Evolutionary conservation across 2,888 invertebrate genomes (phyloP), one percentile per base, ranked within the genome.

Genomic region (Rhabditoides inermis): DNA sequence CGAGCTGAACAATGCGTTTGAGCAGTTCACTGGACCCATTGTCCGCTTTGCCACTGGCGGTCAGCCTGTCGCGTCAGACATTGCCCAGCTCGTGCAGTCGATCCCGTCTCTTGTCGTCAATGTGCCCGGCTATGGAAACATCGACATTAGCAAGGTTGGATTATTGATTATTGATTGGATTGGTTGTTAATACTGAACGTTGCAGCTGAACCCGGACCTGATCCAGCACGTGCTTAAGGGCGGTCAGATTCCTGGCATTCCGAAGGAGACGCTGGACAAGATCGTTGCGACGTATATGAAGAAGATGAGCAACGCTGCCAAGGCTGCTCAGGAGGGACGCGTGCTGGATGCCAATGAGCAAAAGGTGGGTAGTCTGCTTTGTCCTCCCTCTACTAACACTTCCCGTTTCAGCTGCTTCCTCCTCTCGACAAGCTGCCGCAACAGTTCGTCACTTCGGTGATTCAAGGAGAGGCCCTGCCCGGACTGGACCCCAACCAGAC

Each of bases 181-280:
- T 12, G 12, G 15, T 15, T 32, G 10, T 15, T 32, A 32, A 32
- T n/a, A 39, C n/a, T n/a, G n/a, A n/a, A n/a, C n/a, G n/a, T n/a
- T n/a, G n/a, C 45, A 69, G 65, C 56, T 75, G 35, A 63, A 68
- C 37, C 74, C 73, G 0, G 45, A 56, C 12, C 50, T 76, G 36
- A 58, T 76, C 25, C 62, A 64, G 25, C 67, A 74, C 49, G 69
- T 76, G 18, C 55, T 76, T 41, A 61, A 63, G 4, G 76, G 76
- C 15, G 74, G 73, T 5, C 61, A 63, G 35, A 63, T 76, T 30
- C 76, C 76, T 5, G 68, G 68, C 22, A 63, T 73, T 40, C 72
- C 76, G 22, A 66, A 63, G 48, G 67, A 68, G 20, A 65, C 70
- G 2, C 58, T 73, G 4, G 72, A 75, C 48, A 28, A 49, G 15